These are phyloP conservation scores for Neoseiulus cucumeris DNA, from an alignment of 1,140 invertebrate species.

Conservation along the genomic window DNA sequence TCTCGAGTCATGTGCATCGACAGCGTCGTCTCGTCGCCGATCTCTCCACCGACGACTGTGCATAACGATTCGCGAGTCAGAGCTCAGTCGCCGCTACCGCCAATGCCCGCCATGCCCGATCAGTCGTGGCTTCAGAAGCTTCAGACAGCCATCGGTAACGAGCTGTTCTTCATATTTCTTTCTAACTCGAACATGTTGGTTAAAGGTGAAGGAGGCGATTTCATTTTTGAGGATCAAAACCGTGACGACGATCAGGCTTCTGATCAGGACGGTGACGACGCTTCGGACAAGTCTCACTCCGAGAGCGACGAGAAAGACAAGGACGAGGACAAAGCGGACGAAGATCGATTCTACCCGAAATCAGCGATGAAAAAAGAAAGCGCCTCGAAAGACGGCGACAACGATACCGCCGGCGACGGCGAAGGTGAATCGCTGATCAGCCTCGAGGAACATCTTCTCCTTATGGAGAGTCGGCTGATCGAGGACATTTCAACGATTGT, in stretches of 20 bases:
- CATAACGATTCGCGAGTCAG: no score
- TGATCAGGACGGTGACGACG: conserved; percentile 8
- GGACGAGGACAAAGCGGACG: not conserved
- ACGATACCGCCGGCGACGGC: not conserved
- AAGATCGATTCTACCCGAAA: conserved; percentile 4
- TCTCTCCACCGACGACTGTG: no score
- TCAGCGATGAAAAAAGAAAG: not conserved
- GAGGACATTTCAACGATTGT: conserved; percentile 6
- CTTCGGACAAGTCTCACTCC: conserved; percentile 5
- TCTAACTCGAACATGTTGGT: conserved; percentile 7
- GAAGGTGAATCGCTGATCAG: not conserved
- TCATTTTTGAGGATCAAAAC: not conserved
- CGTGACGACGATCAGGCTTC: conserved; percentile 10
- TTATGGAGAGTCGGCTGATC: not conserved
- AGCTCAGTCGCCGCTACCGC: not conserved
- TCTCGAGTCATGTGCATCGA: no score
- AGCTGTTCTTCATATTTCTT: conserved; percentile 2
- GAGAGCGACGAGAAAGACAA: not conserved
- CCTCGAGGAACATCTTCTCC: not conserved
- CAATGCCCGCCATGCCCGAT: not conserved
- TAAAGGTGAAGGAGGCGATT: conserved; percentile 10
- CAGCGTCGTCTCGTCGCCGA: no score
- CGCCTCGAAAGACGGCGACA: not conserved
- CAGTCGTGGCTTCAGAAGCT: conserved; percentile 5
- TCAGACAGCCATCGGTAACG: not conserved